phyloP scores from a whole-genome alignment of 1,140 invertebrate species.

The Aethina tumida region DNA sequence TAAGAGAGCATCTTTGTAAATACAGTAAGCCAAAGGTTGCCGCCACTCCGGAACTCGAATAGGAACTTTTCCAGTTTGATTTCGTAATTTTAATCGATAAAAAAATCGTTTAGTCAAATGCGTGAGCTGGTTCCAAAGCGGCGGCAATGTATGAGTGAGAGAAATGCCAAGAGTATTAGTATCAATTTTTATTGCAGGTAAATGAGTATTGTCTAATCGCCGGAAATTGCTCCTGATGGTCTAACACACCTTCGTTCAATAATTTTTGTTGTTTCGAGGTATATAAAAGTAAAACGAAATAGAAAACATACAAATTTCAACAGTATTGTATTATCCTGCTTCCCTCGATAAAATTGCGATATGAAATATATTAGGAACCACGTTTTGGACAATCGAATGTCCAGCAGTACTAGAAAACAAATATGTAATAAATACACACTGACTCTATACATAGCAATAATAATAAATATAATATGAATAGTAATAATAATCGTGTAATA shows the following conservation, averaged over 20 bases:
- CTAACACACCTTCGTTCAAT: background rate
- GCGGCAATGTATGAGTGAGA: conserved; percentile 11
- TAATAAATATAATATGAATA: conserved; percentile 36
- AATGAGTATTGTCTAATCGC: conserved; percentile 10
- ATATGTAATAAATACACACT: conserved; percentile 26
- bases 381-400: conserved; percentile 26
- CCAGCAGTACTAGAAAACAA: conserved; percentile 20
- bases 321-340: conserved; percentile 3
- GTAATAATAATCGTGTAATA: conserved; percentile 40
- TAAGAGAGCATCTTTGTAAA: conserved; percentile 6
- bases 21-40: background rate
- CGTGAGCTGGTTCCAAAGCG: too few species aligned
- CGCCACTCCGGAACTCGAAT: background rate
- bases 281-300: conserved; percentile 13
- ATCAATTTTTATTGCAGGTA: conserved; percentile 1
- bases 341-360: conserved; percentile 18
- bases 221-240: conserved; percentile 1
- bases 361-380: conserved; percentile 36
- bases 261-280: conserved; percentile 4
- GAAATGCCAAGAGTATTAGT: background rate
- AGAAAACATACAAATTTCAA: conserved; percentile 9
- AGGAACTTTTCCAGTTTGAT: background rate
- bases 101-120: too few species aligned
- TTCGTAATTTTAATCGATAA: too few species aligned
- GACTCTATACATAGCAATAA: conserved; percentile 31